Evolutionary conservation across 1,140 invertebrate species (phyloP).

Genomic region (Nasonia vitripennis): DNA sequence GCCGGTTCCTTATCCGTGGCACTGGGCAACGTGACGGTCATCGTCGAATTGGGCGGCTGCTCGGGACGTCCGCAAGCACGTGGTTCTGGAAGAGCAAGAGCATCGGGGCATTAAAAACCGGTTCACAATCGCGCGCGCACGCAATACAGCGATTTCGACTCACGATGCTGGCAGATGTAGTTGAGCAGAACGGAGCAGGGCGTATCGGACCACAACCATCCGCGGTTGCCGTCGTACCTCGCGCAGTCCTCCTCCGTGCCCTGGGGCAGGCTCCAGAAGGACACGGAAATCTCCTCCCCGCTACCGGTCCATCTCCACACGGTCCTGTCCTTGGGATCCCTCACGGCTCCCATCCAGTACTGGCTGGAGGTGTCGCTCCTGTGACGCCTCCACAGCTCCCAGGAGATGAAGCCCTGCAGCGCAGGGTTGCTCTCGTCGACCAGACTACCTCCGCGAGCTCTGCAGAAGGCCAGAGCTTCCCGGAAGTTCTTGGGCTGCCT

Average conservation of each 20-base stretch:
- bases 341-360: slow-evolving; percentile 95
- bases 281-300: slow-evolving; percentile 91
- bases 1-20: slow-evolving; percentile 42
- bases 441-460: slow-evolving; percentile 84
- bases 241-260: slow-evolving; percentile 89
- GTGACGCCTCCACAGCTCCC: slow-evolving; percentile 94
- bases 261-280: slow-evolving; percentile 93
- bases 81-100: slow-evolving; percentile 79
- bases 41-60: slow-evolving; percentile 94
- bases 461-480: slow-evolving; percentile 88
- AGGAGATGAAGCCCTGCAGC: slow-evolving; percentile 94
- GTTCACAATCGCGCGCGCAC: not conserved
- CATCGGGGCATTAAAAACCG: not conserved
- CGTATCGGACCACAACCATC: slow-evolving; percentile 96
- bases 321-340: slow-evolving; percentile 85
- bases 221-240: slow-evolving; percentile 92
- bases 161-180: slow-evolving; percentile 96
- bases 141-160: slow-evolving; percentile 70
- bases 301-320: slow-evolving; percentile 93
- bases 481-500: slow-evolving; percentile 88
- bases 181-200: slow-evolving; percentile 90
- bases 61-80: slow-evolving; percentile 92
- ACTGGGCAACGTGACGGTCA: slow-evolving; percentile 75
- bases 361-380: slow-evolving; percentile 93
- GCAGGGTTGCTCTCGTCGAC: slow-evolving; percentile 96